Evolutionary conservation across 2,888 invertebrate species (phyloP), one percentile per base, ranked within the genome.

Genomic region (Gymnoscelis rufifasciata): DNA sequence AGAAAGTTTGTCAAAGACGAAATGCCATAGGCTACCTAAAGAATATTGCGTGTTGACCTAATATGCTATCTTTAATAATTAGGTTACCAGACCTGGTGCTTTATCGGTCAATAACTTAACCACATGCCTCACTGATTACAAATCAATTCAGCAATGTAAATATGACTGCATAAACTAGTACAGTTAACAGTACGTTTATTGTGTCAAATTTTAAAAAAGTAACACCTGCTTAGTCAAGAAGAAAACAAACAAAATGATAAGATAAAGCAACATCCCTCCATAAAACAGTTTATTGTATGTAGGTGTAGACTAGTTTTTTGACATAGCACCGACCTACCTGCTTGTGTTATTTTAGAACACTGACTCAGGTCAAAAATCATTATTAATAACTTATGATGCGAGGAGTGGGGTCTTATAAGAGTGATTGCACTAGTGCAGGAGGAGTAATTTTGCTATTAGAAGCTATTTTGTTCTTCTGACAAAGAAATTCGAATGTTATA

Each of bases 21-120:
- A 26, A 7, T 26, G 2, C n/a, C n/a, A n/a, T n/a, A n/a, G n/a
- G n/a, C 19, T 19, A 3, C 19, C 2, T 3, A 19, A 19, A 3
- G 3, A 19, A 19, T 19, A 19, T 19, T 19, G 19, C 19, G 19
- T 5, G 19, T 19, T 19, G 19, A 19, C 19, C 19, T 19, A 19
- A 19, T 19, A 19, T 19, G 19, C 3, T 33, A 33, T 15, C 31
- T 14, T 14, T n/a, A 6, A 33, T 10, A 37, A 60, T 52, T 57
- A 49, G 39, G 40, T 44, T 43, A 10, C 43, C 44, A 35, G 45
- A 51, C 52, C 45, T 42, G n/a, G 5, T 19, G 19, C 31, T 52
- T 62, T 64, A 67, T 67, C 66, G 54, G 54, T 24, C 56, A 56
- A 31, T 50, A 66, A 63, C 47, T 59, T 41, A 59, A 51, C 39